Evolutionary conservation across 2,113 vertebrate genomes (phyloP).

Genomic region (Hiodon tergisus): DNA sequence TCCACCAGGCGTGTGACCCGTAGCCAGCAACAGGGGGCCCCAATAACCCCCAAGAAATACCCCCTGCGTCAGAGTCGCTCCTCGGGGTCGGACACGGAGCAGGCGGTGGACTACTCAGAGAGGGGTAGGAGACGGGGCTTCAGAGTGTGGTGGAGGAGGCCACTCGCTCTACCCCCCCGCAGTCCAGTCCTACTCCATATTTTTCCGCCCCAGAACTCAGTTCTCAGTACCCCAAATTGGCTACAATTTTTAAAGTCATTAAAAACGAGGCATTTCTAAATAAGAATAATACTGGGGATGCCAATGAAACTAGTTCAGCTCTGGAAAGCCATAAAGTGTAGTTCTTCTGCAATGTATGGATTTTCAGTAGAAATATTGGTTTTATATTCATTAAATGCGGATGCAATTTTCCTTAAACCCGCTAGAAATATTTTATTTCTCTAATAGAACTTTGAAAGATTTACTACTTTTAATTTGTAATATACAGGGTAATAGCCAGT

Average conservation of each 20-base stretch:
- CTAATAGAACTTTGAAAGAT: not conserved
- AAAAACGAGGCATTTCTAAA: not conserved
- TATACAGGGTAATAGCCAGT: not conserved
- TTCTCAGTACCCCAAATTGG: conserved; percentile 16
- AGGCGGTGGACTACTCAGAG: conserved; percentile 75
- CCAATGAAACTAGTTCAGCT: conserved; percentile 21
- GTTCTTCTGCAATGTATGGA: not conserved
- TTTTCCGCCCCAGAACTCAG: conserved; percentile 19
- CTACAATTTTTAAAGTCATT: not conserved
- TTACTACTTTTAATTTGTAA: not conserved
- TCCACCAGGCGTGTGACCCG: conserved; percentile 85
- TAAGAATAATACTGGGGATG: conserved; percentile 1
- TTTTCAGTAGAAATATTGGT: not conserved
- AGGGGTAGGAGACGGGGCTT: conserved; percentile 69
- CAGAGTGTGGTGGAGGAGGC: conserved; percentile 13
- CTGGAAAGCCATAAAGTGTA: not conserved
- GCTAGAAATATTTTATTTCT: not conserved
- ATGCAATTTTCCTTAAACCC: not conserved
- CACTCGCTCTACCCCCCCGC: conserved; percentile 8
- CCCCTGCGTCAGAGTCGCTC: conserved; percentile 85
- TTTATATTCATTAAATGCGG: not conserved
- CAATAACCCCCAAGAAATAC: conserved; percentile 85
- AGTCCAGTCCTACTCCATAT: conserved; percentile 18
- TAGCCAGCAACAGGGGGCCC: conserved; percentile 83
- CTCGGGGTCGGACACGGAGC: conserved; percentile 85